Base-by-base conservation (phyloP, 1,140 invertebrate genomes). In the Rhyacophila brunnea region DNA sequence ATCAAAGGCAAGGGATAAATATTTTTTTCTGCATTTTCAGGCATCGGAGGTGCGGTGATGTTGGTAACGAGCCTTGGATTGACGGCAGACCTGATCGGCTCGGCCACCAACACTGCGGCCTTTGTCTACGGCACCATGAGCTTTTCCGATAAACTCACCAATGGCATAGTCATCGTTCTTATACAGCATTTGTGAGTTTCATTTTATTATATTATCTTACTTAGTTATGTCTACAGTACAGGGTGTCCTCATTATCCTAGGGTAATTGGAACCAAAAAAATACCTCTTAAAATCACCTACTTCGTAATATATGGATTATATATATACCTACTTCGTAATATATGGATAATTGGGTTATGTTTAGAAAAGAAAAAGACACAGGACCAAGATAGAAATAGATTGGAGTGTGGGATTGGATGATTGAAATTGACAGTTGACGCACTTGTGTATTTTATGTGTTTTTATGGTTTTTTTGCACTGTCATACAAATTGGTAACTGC, bases 41-140 rank as follows among this genome's bases (percentile, higher is more conserved):
- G 95, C 53, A 81, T 87, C 58, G 89, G 89, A 6, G 88, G 90
- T 48, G 89, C 93, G 0, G 86, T 92, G 23, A 87, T 97, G 75
- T 75, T 96, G 17, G 89, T 98, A 11, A 95, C 92, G 28, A 93
- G 93, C 72, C 78, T 97, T 14, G 87, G 92, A 5, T 83, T 96
- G 62, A 95, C 91, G 3, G 88, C 93, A 17, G 94, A 97, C 78
- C 80, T 96, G 18, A 96, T 98, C 62, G 93, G 92, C 13, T 80
- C 85, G 20, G 90, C 90, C 70, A 90, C 88, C 1, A 85, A 91
- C 67, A 93, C 85, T 64, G 92, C 93, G 13, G 95, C 95, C 36
- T 97, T 97, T 78, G 90, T 98, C 6, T 98, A 95, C 77, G 95
- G 95, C n/a, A 80, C 91, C 18, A 96, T 98, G 94, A 96, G 93